These are phyloP conservation scores for Diloba caeruleocephala DNA, from an alignment of 2,888 invertebrate species.

Conservation along the genomic window DNA sequence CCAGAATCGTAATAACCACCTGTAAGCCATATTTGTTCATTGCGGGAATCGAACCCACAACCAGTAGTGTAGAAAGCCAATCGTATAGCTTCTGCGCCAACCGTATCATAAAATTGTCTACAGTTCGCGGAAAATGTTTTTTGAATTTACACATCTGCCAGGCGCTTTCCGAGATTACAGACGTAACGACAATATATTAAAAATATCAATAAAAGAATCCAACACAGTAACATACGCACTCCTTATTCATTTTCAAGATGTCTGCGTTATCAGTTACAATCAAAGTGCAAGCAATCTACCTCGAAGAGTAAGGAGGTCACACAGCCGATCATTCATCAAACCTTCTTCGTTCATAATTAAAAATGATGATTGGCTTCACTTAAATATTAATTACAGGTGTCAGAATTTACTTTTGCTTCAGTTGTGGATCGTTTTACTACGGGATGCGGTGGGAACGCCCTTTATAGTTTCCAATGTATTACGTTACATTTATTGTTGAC, in stretches of 20 bases:
- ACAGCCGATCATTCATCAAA: slow-evolving; percentile 37
- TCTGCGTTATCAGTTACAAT: slow-evolving; percentile 35
- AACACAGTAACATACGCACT: neutral
- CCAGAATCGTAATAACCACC: too few relatives aligned
- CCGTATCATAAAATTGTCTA: too few relatives aligned
- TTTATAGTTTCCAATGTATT: slow-evolving; percentile 20
- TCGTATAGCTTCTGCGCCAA: too few relatives aligned
- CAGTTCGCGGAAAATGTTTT: too few relatives aligned
- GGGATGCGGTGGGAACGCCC: slow-evolving; percentile 18
- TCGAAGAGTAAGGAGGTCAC: slow-evolving; percentile 38
- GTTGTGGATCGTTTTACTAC: slow-evolving; percentile 33
- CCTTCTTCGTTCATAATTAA: slow-evolving; percentile 63
- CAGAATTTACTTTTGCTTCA: slow-evolving; percentile 56
- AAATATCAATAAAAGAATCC: neutral
- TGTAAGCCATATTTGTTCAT: too few relatives aligned
- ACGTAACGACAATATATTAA: too few relatives aligned
- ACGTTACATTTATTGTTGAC: too few relatives aligned
- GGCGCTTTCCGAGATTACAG: too few relatives aligned
- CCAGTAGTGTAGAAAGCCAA: too few relatives aligned
- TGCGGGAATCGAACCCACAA: too few relatives aligned
- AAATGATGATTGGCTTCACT: slow-evolving; percentile 73
- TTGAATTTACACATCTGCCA: too few relatives aligned
- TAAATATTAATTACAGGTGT: slow-evolving; percentile 72
- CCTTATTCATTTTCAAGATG: slow-evolving; percentile 12
- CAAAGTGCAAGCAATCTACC: slow-evolving; percentile 33